Conservation (phyloP, 2,797 vertebrate genomes). For the Clarias fuscus region DNA sequence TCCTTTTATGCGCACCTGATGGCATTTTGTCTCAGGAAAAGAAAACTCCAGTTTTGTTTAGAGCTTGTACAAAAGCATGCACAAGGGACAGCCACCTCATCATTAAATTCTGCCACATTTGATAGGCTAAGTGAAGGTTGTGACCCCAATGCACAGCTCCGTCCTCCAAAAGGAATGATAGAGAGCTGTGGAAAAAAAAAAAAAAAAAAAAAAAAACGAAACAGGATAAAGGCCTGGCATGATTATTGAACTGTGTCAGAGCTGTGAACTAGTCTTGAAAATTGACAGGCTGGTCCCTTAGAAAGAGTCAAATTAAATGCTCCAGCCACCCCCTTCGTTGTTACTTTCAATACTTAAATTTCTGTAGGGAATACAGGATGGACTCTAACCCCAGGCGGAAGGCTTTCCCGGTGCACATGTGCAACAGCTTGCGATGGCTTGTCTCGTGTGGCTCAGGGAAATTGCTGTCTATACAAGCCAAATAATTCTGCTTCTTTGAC, state of each 20-base stretch:
- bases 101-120: constrained; percentile 78
- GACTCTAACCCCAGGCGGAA: constrained; percentile 70
- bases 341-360: constrained; percentile 81
- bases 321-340: constrained; percentile 77
- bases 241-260: constrained; percentile 81
- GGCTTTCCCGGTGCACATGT: constrained; percentile 74
- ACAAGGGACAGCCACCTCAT: constrained; percentile 61
- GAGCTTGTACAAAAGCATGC: constrained; percentile 55
- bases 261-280: constrained; percentile 74
- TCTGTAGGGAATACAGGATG: constrained; percentile 78
- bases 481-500: constrained; percentile 79
- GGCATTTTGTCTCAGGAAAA: constrained; percentile 34
- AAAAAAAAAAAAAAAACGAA: background rate
- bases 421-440: constrained; percentile 84
- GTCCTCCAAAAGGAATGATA: constrained; percentile 56
- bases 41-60: constrained; percentile 49
- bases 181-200: constrained; percentile 1
- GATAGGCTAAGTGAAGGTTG: constrained; percentile 66
- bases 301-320: constrained; percentile 87
- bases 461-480: constrained; percentile 87
- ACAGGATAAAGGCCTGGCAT: constrained; percentile 64
- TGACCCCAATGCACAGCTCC: constrained; percentile 60
- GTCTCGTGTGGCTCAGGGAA: constrained; percentile 85
- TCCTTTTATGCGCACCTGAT: constrained; percentile 41
- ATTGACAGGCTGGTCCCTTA: constrained; percentile 70